Base-by-base conservation (phyloP, 1,140 invertebrate genomes). In the Parasteatoda tepidariorum region DNA sequence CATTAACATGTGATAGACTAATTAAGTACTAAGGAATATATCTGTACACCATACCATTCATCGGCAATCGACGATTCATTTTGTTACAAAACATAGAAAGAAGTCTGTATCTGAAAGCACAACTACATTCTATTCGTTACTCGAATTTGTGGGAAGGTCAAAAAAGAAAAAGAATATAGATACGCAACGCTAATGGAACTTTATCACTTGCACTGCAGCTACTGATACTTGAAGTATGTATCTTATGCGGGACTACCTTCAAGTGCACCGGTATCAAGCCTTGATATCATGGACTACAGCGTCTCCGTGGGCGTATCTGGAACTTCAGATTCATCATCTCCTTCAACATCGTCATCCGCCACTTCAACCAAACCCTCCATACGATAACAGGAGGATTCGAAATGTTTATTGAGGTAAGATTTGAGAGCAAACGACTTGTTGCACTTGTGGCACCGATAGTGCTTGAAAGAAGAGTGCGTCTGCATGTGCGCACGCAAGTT, bases 401-500 rank as follows among this genome's bases (percentile, higher is more conserved):
- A 92, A 89, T 99, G 98, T 89, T 99, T 99, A 91, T 99, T 99
- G 66, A 99, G 92, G 90, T 99, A 99, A 84, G 97, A 98, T 90
- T 99, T 99, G 82, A 99, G 92, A 1, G 97, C 97, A 89, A 99
- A 99, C 11, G 95, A 94, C 90, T 99, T 99, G 89, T 96, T 94
- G 90, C 98, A 99, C 64, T 95, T 92, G 85, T 93, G 92, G 89
- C 98, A 99, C 88, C 94, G 93, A 90, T 96, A 98, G 88, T 97
- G 97, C 90, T 99, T 99, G 87, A 97, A 95, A 1, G 94, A 92
- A 11, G 97, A 97, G 89, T 99, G 98, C 0, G 98, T 99, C 89
- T 99, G 97, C 97, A 99, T 99, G 92, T 99, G 98, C 0, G 98
- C 98, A 22, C 18, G 91, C 15, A 99, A 91, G 89, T 99, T 99